Conservation (phyloP, 2,888 invertebrate species). For the Synanthedon formicaeformis region DNA sequence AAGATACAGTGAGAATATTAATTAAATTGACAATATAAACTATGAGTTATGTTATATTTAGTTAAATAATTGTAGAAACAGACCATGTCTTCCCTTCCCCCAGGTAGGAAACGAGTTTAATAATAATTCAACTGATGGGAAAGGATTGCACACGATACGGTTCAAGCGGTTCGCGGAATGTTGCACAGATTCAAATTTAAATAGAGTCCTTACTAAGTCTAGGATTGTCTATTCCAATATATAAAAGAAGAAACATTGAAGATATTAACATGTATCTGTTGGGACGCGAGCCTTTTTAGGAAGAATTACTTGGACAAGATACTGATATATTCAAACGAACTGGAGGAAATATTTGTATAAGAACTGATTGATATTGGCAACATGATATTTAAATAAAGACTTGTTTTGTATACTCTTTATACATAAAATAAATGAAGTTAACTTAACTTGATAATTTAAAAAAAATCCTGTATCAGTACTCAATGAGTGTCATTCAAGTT, state of each 20-base stretch:
- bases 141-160: slow-evolving; percentile 5
- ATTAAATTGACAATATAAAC: too few species aligned
- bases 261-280: neutral
- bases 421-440: too few species aligned
- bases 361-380: neutral
- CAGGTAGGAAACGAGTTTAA: neutral
- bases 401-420: too few species aligned
- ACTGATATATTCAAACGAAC: neutral
- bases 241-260: neutral
- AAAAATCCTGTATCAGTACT: too few species aligned
- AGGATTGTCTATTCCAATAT: neutral
- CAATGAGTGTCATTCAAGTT: too few species aligned
- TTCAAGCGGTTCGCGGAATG: slow-evolving; percentile 8
- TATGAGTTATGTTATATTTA: too few species aligned
- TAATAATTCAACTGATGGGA: neutral
- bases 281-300: neutral
- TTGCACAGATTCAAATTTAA: slow-evolving; percentile 3
- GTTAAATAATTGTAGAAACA: too few species aligned
- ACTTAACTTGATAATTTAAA: too few species aligned
- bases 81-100: too few species aligned
- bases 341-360: neutral
- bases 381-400: neutral
- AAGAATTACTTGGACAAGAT: neutral
- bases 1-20: too few species aligned
- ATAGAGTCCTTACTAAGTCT: neutral